phyloP scores from a whole-genome alignment of 2,113 vertebrate genomes.

The Galeopterus variegatus region DNA sequence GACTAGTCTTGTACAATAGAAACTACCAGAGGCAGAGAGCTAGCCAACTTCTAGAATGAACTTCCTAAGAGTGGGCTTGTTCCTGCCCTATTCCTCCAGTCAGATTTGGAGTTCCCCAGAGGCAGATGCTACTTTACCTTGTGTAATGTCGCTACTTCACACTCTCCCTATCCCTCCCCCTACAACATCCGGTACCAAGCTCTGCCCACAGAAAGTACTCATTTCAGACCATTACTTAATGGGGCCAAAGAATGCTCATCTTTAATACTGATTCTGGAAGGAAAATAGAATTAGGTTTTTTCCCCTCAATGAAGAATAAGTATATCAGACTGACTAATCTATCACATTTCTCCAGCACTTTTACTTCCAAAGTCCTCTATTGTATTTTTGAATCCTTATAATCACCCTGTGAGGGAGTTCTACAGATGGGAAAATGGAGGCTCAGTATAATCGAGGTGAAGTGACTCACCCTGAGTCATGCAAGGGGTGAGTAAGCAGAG shows the following conservation, averaged over 20 bases:
- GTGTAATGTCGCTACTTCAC: background rate
- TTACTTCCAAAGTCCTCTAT: conserved; percentile 7
- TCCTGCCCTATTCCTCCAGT: background rate
- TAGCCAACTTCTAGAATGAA: background rate
- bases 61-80: background rate
- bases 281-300: background rate
- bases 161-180: background rate
- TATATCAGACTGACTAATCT: background rate
- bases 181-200: background rate
- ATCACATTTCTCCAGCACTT: background rate
- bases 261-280: background rate
- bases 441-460: background rate
- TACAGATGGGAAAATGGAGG: conserved; percentile 31
- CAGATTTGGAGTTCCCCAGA: background rate
- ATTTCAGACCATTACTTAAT: background rate
- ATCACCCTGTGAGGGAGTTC: background rate
- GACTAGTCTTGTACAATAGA: background rate
- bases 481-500: conserved; percentile 13
- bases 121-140: background rate
- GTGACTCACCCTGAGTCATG: conserved; percentile 68
- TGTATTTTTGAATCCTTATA: conserved; percentile 42
- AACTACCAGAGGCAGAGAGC: background rate
- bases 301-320: background rate
- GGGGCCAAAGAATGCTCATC: background rate
- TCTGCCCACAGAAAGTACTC: background rate